Evolutionary conservation across 2,888 invertebrate genomes (phyloP).

Genomic region (Callyntrura guangdongensis): DNA sequence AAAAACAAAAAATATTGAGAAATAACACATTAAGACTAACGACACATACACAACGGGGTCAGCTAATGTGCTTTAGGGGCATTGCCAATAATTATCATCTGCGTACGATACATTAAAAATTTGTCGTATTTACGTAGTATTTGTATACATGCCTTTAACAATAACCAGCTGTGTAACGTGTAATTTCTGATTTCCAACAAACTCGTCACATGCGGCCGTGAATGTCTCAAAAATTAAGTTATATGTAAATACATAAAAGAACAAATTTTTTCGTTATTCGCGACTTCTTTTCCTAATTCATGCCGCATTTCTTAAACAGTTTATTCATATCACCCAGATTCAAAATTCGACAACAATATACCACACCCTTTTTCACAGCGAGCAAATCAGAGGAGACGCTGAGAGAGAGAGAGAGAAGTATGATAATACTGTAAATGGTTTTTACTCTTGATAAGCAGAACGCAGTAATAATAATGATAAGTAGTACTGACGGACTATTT

Average conservation of each 20-base stretch:
- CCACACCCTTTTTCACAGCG: constrained; percentile 50
- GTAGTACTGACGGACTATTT: neutral
- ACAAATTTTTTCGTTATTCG: constrained; percentile 4
- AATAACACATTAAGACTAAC: constrained; percentile 9
- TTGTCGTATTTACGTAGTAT: neutral
- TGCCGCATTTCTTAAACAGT: constrained; percentile 30
- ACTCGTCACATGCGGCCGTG: neutral
- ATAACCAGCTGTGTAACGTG: constrained; percentile 1
- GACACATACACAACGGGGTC: constrained; percentile 52
- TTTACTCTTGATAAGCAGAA: neutral
- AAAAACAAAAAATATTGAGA: constrained; percentile 55
- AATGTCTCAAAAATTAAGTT: neutral
- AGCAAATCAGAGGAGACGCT: neutral
- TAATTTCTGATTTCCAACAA: constrained; percentile 1
- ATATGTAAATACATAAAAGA: neutral
- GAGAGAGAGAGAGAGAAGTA: neutral
- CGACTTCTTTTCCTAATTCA: constrained; percentile 47
- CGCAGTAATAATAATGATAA: neutral
- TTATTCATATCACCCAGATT: constrained; percentile 52
- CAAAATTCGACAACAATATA: constrained; percentile 61
- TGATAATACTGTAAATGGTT: neutral
- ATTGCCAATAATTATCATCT: constrained; percentile 47
- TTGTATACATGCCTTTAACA: neutral
- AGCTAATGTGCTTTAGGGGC: constrained; percentile 66
- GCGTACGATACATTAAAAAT: neutral